Conservation (phyloP, 2,113 vertebrate species). For the Microcebus murinus region DNA sequence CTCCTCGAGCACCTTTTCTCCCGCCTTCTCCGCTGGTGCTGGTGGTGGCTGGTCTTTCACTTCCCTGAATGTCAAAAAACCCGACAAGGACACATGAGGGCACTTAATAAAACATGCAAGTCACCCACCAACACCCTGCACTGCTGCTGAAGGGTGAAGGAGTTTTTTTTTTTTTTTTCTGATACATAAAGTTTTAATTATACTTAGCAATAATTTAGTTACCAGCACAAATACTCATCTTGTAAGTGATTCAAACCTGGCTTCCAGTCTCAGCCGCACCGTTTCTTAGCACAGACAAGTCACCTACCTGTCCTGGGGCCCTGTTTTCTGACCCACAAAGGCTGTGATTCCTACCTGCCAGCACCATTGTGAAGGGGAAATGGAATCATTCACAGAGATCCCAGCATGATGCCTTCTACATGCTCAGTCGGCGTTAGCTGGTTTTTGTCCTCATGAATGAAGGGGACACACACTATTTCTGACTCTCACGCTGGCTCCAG, state of each 20-base stretch:
- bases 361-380: background rate
- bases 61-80: slow-evolving; percentile 53
- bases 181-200: background rate
- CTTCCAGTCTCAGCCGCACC: background rate
- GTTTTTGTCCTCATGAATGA: background rate
- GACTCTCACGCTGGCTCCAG: background rate
- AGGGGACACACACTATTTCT: background rate
- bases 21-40: slow-evolving; percentile 24
- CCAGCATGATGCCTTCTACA: background rate
- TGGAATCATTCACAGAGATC: background rate
- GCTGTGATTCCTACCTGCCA: background rate
- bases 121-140: background rate
- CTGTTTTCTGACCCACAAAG: background rate
- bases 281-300: background rate
- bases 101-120: background rate
- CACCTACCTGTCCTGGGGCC: background rate
- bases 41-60: slow-evolving; percentile 30
- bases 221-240: background rate
- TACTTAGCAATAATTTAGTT: background rate
- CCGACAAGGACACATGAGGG: background rate
- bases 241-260: background rate
- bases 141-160: background rate
- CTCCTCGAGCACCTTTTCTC: slow-evolving; percentile 64
- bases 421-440: background rate
- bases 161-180: background rate